phyloP scores from a whole-genome alignment of 2,888 invertebrate genomes.

The Baronia brevicornis region DNA sequence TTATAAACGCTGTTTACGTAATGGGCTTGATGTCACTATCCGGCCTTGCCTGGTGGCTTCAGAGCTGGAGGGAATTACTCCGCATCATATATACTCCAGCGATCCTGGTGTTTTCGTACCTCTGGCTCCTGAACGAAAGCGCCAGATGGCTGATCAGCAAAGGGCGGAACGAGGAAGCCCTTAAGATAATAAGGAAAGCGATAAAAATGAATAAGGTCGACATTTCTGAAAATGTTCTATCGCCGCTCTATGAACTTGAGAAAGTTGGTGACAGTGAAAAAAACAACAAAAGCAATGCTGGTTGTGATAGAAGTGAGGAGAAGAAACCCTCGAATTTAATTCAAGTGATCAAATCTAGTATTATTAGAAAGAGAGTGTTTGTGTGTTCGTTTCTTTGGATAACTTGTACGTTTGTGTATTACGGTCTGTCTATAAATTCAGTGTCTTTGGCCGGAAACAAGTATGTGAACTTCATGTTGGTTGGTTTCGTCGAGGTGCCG shows the following conservation, averaged over 20 bases:
- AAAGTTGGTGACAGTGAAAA: constrained; percentile 26
- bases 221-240: constrained; percentile 54
- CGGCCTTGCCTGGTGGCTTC: constrained; percentile 79
- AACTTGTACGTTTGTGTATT: constrained; percentile 86
- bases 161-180: constrained; percentile 78
- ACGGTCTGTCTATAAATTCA: constrained; percentile 86
- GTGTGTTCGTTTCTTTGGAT: constrained; percentile 86
- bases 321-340: constrained; percentile 35
- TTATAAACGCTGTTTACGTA: constrained; percentile 83
- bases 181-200: constrained; percentile 77
- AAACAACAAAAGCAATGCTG: constrained; percentile 16
- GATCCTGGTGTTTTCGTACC: constrained; percentile 78
- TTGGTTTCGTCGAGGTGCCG: constrained; percentile 81
- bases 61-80: constrained; percentile 81
- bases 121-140: constrained; percentile 84
- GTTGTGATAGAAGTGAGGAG: constrained; percentile 17
- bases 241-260: constrained; percentile 44
- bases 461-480: constrained; percentile 84
- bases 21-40: constrained; percentile 82
- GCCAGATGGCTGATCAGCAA: constrained; percentile 85
- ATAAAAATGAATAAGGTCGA: constrained; percentile 78
- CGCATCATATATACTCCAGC: constrained; percentile 82
- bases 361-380: constrained; percentile 72
- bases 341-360: constrained; percentile 71
- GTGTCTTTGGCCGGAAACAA: constrained; percentile 84